Evolutionary conservation across 1,140 invertebrate genomes (phyloP), one percentile per base, ranked within the genome.

Genomic region (Lucilia cuprina): DNA sequence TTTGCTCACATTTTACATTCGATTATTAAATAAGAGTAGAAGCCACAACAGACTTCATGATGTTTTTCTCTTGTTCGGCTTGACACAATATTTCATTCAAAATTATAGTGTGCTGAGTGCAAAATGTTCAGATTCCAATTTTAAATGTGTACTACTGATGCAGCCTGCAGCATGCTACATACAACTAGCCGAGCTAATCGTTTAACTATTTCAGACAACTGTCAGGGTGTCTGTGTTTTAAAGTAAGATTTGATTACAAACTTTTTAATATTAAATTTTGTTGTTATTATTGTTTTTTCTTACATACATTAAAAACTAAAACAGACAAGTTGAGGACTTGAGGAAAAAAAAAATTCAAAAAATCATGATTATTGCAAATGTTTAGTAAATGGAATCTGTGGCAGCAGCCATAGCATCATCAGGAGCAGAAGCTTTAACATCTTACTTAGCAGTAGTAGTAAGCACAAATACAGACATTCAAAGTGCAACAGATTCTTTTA

Each of bases 1-100:
- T 41, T 41, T 41, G 41, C 41, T 5, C 55, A n/a, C 5, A 60
- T 25, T 70, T 70, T 70, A 10, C 4, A 17, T 55, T 14, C n/a
- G 65, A 1, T 21, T 70, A 19, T 25, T 70, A 21, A 70, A 70
- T n/a, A 70, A 50, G 25, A 47, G 77, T 80, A 49, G 41, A 80
- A 21, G 65, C 13, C 14, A 78, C 25, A 30, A 30, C 25, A 3
- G 25, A 34, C 77, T 49, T 21, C 77, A 80, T 50, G 19, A 50
- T 21, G 21, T 80, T 70, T 78, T 41, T 41, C 41, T 41, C 7
- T 41, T 41, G 41, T 41, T n/a, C 77, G n/a, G 74, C 74, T 77
- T 80, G 77, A 80, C 77, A 80, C 47, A 80, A 80, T 80, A 80
- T 80, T 80, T 80, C 77, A 80, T 21, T 80, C 77, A 80, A 80